Evolutionary conservation across 2,797 vertebrate species (phyloP).

Genomic region (Enteromius radiatus): DNA sequence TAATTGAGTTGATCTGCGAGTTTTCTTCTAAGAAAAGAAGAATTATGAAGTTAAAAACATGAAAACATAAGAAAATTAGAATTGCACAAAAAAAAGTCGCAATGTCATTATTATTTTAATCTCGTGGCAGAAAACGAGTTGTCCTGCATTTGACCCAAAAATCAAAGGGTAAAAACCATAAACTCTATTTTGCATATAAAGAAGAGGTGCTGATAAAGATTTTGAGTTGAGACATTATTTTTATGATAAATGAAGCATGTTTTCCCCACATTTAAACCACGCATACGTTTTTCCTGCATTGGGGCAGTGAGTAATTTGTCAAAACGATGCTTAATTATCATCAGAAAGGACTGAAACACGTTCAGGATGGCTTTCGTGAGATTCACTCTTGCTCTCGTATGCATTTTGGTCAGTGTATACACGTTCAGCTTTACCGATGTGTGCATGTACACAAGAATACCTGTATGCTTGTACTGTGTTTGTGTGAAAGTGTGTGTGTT

Average conservation of each 20-base stretch:
- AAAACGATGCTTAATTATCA: not conserved
- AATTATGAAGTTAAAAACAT: not conserved
- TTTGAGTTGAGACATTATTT: not conserved
- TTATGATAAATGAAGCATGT: not conserved
- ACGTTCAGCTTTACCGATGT: slow-evolving; percentile 47
- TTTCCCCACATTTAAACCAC: not conserved
- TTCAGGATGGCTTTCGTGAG: slow-evolving; percentile 1
- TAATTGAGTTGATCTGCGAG: not conserved
- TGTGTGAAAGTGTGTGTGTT: not conserved
- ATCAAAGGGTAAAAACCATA: not conserved
- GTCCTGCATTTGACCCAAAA: not conserved
- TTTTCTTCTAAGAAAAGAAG: not conserved
- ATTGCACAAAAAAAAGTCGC: not conserved
- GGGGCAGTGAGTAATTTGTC: not conserved
- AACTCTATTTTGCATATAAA: slow-evolving; percentile 1
- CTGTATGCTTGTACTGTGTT: slow-evolving; percentile 35
- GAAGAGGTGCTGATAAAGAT: not conserved
- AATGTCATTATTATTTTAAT: not conserved
- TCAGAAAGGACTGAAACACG: not conserved
- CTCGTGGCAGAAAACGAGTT: not conserved
- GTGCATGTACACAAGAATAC: slow-evolving; percentile 25
- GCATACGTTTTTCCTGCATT: not conserved
- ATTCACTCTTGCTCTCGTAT: slow-evolving; percentile 41
- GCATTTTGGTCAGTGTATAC: slow-evolving; percentile 37
- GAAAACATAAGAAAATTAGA: not conserved